Base-by-base conservation (phyloP, 2,113 vertebrate species). In the Circaetus gallicus region DNA sequence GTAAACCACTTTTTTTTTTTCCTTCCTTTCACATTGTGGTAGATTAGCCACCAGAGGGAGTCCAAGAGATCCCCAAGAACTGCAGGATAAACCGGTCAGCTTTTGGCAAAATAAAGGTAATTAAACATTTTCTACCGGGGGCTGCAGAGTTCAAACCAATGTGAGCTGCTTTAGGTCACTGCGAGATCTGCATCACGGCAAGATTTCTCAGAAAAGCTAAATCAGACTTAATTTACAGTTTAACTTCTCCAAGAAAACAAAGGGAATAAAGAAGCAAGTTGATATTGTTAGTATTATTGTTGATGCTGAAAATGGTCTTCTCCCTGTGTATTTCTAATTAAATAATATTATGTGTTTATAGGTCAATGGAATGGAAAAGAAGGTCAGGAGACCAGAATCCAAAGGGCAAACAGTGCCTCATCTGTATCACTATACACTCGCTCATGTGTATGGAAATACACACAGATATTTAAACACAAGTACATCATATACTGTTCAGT, bases 21-120 rank as follows among this genome's bases (percentile, higher is more conserved):
- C 22, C 28, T 62, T 80, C 16, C 40, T 69, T 71, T 66, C 66
- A 67, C 31, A 3, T 38, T 28, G 6, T 11, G 11, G 17, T 38
- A 56, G 36, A 47, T 32, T 32, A 78, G 40, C 97, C 97, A 96
- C 95, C 91, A 98, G 97, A 98, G 96, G 97, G 97, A 95, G 97
- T 90, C 62, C 77, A 83, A 87, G 91, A 95, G 91, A 92, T 61
- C 92, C 11, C 59, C 84, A 88, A 93, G 76, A 94, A 56, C 43
- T 43, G 36, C 55, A 52, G 38, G 77, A 94, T 86, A 91, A 96
- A 89, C 59, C 53, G 49, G 38, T 70, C 65, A 8, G 55, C 40
- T 96, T 93, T 97, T 40, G 62, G 70, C 78, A 91, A 95, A 95
- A 93, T 86, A 86, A 83, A 96, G 36, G 88, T 89, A 95, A 94